Base-by-base conservation (phyloP, 2,888 invertebrate genomes). In the Ennomos quercinarius region DNA sequence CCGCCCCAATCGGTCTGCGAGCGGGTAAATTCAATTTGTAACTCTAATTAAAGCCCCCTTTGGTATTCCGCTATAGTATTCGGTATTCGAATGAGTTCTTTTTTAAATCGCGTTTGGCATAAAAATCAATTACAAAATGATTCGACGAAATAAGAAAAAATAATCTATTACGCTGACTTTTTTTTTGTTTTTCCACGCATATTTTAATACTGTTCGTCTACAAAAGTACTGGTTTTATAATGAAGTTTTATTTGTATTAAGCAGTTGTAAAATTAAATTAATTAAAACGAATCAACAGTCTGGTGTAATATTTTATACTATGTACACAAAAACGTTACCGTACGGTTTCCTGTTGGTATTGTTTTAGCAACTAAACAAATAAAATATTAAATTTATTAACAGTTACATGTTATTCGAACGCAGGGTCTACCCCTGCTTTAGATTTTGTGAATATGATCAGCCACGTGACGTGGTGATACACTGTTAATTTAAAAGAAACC, bases 11-110 rank as follows among this genome's bases (percentile, higher is more conserved):
- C 83, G 83, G 78, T 77, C 78, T 76, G 77, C 77, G 73, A 74
- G 76, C 72, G 78, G 74, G 83, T 78, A 88, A 89, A 91, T 91
- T 91, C 83, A 91, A 91, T 91, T 91, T 88, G 90, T 89, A 87
- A 85, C 88, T 87, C 85, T 86, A 84, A 89, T 91, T 90, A 90
- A 89, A 84, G 72, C 78, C 83, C 83, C 83, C 80, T 86, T 87
- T 84, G 81, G 82, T 81, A 84, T 81, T 79, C 81, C 81, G 64
- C 37, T 58, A 59, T 56, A 55, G 61, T 41, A 46, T 36, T 47
- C 35, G 10, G 69, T 77, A 80, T 77, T 71, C 73, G 5, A 74
- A 77, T 76, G 66, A 71, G 64, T 73, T 2, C 17, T 74, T 78
- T 78, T 77, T 76, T 72, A 63, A 43, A 9, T 38, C 10, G 12